Base-by-base conservation (phyloP, 2,113 vertebrate genomes). In the Donacobius atricapilla region DNA sequence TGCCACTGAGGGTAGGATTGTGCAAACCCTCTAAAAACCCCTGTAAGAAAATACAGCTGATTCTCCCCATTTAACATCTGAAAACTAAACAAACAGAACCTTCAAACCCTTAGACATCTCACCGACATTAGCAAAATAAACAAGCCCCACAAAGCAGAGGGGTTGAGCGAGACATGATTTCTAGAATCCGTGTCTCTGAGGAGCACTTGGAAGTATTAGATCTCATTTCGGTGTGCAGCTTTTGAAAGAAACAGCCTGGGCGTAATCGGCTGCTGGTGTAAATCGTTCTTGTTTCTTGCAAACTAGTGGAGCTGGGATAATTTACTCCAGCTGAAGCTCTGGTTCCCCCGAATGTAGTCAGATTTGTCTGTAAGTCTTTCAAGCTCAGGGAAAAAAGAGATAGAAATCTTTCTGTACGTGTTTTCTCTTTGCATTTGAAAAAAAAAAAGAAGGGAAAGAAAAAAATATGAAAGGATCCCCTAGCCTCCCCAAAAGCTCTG, bases 201-300 rank as follows among this genome's bases (percentile, higher is more conserved):
- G 85, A 96, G 63, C 70, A 47, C 63, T 91, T 90, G 85, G 70
- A 72, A 88, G 82, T 77, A 93, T 84, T 94, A 93, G 86, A 90
- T 93, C 90, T 94, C 80, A 71, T 76, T 90, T 78, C 83, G 48
- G 76, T 23, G 68, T 37, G 70, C 83, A 83, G 93, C 79, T 93
- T 90, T 94, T 73, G 85, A 90, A 84, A 71, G 57, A 54, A 97
- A 68, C 4, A 2, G 57, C 78, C 40, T 31, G 78, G 71, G 81
- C 33, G 11, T 37, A 80, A 86, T 51, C 5, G 5, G 70, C 92
- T 54, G 50, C 16, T 33, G 42, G 64, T 78, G 86, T 87, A 87
- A 90, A 91, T 89, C 19, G 51, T 73, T 51, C 72, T 73, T 47
- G 40, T 68, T 90, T 47, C 83, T 84, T 68, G 45, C 44, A 68